A percentile compares a stretch with the other conserved stretches of the same genome.
These are phyloP conservation scores for Leptobrachium ailaonicum DNA, from an alignment of 2,113 vertebrate species.

Conservation along the genomic window DNA sequence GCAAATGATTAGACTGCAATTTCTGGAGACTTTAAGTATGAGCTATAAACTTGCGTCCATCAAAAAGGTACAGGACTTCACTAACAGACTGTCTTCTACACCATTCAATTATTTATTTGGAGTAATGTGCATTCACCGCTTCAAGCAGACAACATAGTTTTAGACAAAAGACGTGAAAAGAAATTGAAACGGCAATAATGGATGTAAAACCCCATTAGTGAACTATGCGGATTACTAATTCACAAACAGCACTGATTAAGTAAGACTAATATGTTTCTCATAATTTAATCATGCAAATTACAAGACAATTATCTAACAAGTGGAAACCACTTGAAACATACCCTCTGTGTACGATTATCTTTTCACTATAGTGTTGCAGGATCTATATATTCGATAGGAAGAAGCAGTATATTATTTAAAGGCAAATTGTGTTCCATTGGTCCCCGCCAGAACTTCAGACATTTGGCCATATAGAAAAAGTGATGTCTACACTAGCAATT, in stretches of 20 bases:
- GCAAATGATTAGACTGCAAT: slow-evolving; percentile 48
- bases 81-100: slow-evolving; percentile 50
- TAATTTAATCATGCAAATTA: slow-evolving; percentile 67
- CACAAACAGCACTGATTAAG: slow-evolving; percentile 69
- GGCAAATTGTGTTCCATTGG: background rate
- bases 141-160: slow-evolving; percentile 53
- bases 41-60: slow-evolving; percentile 50
- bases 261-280: slow-evolving; percentile 66
- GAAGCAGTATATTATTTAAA: background rate
- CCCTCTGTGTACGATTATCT: slow-evolving; percentile 2
- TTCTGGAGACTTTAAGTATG: slow-evolving; percentile 49
- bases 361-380: background rate
- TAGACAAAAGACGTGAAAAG: slow-evolving; percentile 57
- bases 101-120: slow-evolving; percentile 54
- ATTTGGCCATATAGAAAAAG: background rate
- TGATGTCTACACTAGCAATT: background rate
- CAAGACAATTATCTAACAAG: slow-evolving; percentile 16
- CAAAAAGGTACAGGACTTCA: slow-evolving; percentile 35
- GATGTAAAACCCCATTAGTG: slow-evolving; percentile 60
- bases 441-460: background rate
- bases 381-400: background rate
- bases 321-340: slow-evolving; percentile 6
- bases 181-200: slow-evolving; percentile 62
- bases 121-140: slow-evolving; percentile 48
- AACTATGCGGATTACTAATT: slow-evolving; percentile 62